Evolutionary conservation across 2,113 vertebrate species (phyloP).

Genomic region (Lutjanus erythropterus): DNA sequence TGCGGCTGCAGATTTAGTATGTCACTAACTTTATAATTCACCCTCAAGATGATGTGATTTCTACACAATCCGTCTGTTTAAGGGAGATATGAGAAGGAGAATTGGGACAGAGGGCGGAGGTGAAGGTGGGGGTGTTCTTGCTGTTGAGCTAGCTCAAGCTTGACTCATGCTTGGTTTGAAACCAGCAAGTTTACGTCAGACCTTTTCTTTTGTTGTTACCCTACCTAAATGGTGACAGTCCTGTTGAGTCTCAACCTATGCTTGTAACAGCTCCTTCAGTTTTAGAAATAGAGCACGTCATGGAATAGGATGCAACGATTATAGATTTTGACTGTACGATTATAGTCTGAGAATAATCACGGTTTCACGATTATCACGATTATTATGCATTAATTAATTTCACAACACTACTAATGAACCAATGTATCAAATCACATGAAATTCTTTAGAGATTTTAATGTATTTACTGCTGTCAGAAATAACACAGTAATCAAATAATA

Average conservation of each 20-base stretch:
- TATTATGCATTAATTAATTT: too few species aligned
- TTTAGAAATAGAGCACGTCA: background rate
- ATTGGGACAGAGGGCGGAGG: background rate
- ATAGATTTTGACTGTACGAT: too few species aligned
- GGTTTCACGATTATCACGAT: too few species aligned
- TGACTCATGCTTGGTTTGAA: slow-evolving; percentile 24
- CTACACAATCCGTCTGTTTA: slow-evolving; percentile 29
- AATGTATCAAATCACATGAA: too few species aligned
- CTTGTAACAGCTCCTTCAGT: background rate
- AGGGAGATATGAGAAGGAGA: slow-evolving; percentile 44
- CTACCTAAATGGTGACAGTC: background rate
- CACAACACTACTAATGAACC: too few species aligned
- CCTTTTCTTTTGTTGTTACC: slow-evolving; percentile 5
- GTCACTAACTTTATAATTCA: slow-evolving; percentile 57
- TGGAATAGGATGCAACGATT: too few species aligned
- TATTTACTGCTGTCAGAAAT: too few species aligned
- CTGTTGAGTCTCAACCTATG: background rate
- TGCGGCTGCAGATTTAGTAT: slow-evolving; percentile 59
- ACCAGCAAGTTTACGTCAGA: slow-evolving; percentile 7
- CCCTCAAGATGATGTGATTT: slow-evolving; percentile 55
- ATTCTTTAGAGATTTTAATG: too few species aligned
- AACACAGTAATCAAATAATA: too few species aligned
- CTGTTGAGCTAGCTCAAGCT: background rate
- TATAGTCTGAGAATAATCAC: too few species aligned
- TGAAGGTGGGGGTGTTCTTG: background rate